Conservation (phyloP, 1,140 invertebrate genomes). For the Sycophila sp. region DNA sequence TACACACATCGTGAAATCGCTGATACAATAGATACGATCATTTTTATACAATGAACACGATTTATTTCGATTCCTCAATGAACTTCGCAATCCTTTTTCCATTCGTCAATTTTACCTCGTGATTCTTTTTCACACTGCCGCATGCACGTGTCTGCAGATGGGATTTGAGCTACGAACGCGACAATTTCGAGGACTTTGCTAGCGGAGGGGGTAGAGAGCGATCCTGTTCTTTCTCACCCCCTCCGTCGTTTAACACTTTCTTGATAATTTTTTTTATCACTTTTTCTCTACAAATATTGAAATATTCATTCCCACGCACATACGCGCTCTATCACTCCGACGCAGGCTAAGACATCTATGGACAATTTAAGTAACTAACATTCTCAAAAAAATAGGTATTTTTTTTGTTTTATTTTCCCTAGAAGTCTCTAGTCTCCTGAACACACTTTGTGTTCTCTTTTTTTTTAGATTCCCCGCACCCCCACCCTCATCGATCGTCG, state of each 20-base stretch:
- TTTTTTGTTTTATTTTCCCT: slow-evolving; percentile 1
- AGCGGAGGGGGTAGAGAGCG: background rate
- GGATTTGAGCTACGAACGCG: background rate
- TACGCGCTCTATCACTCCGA: background rate
- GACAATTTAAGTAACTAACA: slow-evolving; percentile 15
- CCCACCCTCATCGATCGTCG: background rate
- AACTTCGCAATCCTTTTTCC: no score
- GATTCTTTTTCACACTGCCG: background rate
- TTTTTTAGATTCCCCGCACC: no score
- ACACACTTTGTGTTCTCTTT: background rate
- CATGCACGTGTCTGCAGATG: background rate
- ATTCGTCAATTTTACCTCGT: background rate
- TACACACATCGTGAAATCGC: background rate
- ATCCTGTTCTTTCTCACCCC: background rate
- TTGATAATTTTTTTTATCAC: background rate
- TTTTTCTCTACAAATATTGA: background rate
- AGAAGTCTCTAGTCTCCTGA: background rate
- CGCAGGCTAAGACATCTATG: background rate
- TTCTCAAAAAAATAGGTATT: slow-evolving; percentile 14
- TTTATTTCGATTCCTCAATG: no score
- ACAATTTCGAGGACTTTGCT: background rate
- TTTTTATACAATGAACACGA: no score
- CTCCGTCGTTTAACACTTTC: background rate
- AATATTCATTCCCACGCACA: background rate
- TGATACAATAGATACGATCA: background rate